Conservation (phyloP, 2,797 vertebrate species). For the Nannoperca australis region DNA sequence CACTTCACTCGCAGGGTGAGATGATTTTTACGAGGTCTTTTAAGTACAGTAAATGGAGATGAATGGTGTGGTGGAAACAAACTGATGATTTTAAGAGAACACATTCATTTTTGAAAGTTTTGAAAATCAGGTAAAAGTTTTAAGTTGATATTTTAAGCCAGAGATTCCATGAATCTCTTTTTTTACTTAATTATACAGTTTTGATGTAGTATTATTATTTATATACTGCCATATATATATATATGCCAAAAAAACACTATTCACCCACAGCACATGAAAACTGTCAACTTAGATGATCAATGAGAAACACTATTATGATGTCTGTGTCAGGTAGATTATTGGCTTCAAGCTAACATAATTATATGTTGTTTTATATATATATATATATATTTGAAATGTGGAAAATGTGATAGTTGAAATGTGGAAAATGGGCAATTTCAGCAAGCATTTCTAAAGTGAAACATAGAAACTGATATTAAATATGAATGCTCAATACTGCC, state of each 20-base stretch:
- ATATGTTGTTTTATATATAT: neutral
- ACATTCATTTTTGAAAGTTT: neutral
- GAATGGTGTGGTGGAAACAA: neutral
- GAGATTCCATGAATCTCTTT: no score
- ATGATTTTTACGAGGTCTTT: neutral
- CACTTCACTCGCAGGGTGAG: constrained; percentile 89
- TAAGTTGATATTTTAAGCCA: no score
- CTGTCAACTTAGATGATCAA: no score
- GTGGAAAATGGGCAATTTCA: neutral
- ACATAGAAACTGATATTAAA: neutral
- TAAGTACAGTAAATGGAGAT: no score
- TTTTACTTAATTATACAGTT: no score
- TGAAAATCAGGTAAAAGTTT: neutral
- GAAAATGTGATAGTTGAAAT: neutral
- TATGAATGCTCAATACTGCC: neutral
- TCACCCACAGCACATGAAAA: no score
- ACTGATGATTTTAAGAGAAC: neutral
- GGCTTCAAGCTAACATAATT: neutral
- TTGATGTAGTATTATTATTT: no score
- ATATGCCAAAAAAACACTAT: no score
- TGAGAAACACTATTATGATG: neutral
- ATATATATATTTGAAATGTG: neutral
- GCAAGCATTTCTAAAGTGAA: neutral
- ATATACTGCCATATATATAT: no score
- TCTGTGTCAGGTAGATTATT: neutral